Conservation (phyloP, 2,888 invertebrate genomes). For the Synanthedon tipuliformis region DNA sequence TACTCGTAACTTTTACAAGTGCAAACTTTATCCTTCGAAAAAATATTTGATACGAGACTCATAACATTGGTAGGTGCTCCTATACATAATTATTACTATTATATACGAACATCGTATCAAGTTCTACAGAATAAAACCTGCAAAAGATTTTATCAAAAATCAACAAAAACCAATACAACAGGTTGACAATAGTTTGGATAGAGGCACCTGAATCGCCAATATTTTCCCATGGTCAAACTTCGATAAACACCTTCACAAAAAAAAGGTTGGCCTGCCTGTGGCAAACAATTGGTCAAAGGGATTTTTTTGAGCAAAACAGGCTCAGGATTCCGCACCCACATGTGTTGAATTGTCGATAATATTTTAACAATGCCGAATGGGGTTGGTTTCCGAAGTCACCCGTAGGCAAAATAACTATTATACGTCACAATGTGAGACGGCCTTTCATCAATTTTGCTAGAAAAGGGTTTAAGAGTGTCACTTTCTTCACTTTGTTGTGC, state of each 20-base stretch:
- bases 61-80: no score
- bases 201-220: conserved; percentile 61
- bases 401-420: conserved; percentile 62
- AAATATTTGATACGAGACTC: no score
- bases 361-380: conserved; percentile 50
- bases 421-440: conserved; percentile 50
- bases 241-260: conserved; percentile 64
- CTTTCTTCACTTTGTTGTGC: conserved; percentile 26
- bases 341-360: conserved; percentile 51
- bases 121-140: conserved; percentile 27
- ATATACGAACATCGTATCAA: conserved; percentile 2
- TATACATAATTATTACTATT: no score
- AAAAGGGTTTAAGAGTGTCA: conserved; percentile 66
- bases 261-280: conserved; percentile 42
- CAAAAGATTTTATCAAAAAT: conserved; percentile 42
- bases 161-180: conserved; percentile 30
- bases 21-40: no score
- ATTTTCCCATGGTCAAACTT: conserved; percentile 70
- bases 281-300: conserved; percentile 67
- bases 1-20: no score
- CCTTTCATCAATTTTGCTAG: conserved; percentile 62
- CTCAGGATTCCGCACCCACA: conserved; percentile 49
- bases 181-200: conserved; percentile 53
- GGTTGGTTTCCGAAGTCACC: conserved; percentile 37
- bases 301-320: conserved; percentile 55